Conservation (phyloP, 2,888 invertebrate species). For the Zygaena filipendulae region DNA sequence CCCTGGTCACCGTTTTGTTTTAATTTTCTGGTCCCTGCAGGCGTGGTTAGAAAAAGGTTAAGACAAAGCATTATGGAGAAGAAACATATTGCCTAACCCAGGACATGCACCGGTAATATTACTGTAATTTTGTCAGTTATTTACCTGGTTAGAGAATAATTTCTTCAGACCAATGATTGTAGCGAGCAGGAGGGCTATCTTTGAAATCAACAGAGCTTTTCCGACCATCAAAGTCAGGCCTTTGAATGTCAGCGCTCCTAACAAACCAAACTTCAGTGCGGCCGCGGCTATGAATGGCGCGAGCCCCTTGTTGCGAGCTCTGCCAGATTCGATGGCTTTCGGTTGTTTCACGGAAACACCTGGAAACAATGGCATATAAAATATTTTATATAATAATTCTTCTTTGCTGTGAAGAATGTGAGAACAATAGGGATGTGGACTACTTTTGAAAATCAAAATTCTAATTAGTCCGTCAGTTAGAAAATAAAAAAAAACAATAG, state of each 20-base stretch:
- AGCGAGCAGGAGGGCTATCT: slow-evolving; percentile 83
- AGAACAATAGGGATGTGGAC: background rate
- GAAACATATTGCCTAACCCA: no score
- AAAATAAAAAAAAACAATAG: no score
- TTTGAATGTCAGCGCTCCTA: slow-evolving; percentile 84
- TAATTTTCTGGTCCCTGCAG: no score
- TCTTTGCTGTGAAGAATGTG: slow-evolving; percentile 1
- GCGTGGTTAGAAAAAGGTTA: no score
- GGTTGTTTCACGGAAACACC: slow-evolving; percentile 76
- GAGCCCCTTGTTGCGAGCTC: slow-evolving; percentile 78
- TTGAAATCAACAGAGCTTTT: slow-evolving; percentile 85
- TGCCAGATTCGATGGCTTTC: slow-evolving; percentile 70
- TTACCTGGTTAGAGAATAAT: slow-evolving; percentile 76
- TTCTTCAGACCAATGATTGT: slow-evolving; percentile 86
- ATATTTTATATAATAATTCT: background rate
- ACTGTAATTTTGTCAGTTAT: slow-evolving; percentile 23
- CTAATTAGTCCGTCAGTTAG: no score
- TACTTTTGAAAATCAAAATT: no score
- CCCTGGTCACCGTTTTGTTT: no score
- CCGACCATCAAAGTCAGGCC: slow-evolving; percentile 84
- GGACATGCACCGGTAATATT: slow-evolving; percentile 5
- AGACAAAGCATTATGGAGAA: no score
- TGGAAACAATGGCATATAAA: slow-evolving; percentile 33
- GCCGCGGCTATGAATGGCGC: slow-evolving; percentile 79
- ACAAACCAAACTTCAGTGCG: slow-evolving; percentile 82